Base-by-base conservation (phyloP, 2,888 invertebrate genomes). In the Lathronympha strigana region DNA sequence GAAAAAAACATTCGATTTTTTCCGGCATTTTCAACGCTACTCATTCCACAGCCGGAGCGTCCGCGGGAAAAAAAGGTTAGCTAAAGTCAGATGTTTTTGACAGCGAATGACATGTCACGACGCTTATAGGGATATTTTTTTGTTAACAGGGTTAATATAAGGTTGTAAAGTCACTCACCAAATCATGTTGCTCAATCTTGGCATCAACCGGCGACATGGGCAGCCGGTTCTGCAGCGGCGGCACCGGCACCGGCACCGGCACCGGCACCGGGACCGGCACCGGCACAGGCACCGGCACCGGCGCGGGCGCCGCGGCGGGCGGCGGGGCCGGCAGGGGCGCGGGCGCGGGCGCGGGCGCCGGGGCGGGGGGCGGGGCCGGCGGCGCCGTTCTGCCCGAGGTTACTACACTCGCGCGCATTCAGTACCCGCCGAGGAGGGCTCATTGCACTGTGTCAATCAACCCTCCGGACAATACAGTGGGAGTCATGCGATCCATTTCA, bases 371-470 rank as follows among this genome's bases (percentile, higher is more conserved):
- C 33, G 66, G 43, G 15, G 54, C 49, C 54, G 63, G 33, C 28
- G 64, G 62, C 49, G 69, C 66, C 66, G 63, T 64, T 62, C 62
- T 66, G 68, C 55, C 61, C 63, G 75, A 82, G 83, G 80, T 79
- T 80, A 76, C 86, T 84, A 84, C 84, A 84, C 86, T 86, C 82
- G 84, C 83, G 77, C 68, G 74, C 73, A 80, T 80, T 82, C 83
- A 81, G 81, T 83, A 81, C 81, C 82, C 82, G 82, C 72, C 71
- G 45, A 49, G 76, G 79, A 76, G 81, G 82, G 79, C 51, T 58
- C 51, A 68, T 66, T 68, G 68, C 68, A 38, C 72, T 54, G 45
- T 61, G 69, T 68, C 69, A 69, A 69, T 68, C 66, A 61, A 57
- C 68, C 70, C 67, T 67, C 69, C 66, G 57, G 47, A 38, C 31